phyloP scores from a whole-genome alignment of 2,888 invertebrate genomes.

The Ochlodes sylvanus region DNA sequence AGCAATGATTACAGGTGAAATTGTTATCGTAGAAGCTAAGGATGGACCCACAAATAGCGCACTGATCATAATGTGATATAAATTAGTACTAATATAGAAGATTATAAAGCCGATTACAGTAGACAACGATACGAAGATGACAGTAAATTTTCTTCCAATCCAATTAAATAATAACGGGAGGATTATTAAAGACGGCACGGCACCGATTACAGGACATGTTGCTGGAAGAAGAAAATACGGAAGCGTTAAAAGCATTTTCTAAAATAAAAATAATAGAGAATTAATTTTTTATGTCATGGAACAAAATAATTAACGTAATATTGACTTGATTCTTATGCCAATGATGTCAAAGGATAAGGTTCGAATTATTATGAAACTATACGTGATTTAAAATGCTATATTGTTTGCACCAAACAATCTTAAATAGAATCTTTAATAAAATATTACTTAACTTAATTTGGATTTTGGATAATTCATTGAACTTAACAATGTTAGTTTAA shows the following conservation, averaged over 20 bases:
- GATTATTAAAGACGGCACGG: background rate
- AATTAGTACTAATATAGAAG: conserved; percentile 46
- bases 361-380: too few species aligned
- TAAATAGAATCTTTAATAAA: too few species aligned
- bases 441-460: too few species aligned
- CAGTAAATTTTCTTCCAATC: background rate
- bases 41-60: conserved; percentile 43
- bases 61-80: conserved; percentile 49
- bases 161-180: background rate
- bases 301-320: too few species aligned
- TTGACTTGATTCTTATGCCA: too few species aligned
- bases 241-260: background rate
- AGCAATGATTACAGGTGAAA: conserved; percentile 47
- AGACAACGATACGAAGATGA: background rate
- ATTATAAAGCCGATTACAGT: conserved; percentile 42
- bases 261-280: background rate
- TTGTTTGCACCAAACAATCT: too few species aligned
- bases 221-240: conserved; percentile 1
- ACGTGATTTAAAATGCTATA: too few species aligned
- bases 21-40: conserved; percentile 37
- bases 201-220: background rate
- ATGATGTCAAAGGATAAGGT: too few species aligned
- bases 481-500: background rate
- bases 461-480: background rate
- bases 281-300: too few species aligned